Evolutionary conservation across 2,113 vertebrate species (phyloP).

Genomic region (Hydrolagus affinis): DNA sequence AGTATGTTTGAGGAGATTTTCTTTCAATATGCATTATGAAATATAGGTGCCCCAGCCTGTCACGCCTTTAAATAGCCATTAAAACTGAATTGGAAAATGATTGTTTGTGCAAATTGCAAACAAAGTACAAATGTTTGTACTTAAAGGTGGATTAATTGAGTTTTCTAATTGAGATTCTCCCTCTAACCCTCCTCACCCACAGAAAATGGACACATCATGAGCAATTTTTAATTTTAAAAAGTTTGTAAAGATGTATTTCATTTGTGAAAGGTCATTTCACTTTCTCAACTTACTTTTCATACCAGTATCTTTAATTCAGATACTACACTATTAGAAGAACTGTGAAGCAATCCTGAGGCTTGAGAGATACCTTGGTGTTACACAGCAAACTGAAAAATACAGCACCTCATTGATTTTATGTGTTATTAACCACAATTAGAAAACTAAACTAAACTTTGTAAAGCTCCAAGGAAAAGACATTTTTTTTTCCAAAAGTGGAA

Average conservation of each 20-base stretch:
- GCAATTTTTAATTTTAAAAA: background rate
- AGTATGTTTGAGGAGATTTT: background rate
- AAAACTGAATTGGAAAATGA: too few species aligned
- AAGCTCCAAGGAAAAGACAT: too few species aligned
- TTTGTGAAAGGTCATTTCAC: too few species aligned
- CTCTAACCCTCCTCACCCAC: background rate
- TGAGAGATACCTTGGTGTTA: background rate
- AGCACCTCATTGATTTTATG: background rate
- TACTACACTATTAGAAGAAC: background rate
- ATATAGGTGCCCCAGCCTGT: background rate
- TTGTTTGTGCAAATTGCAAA: background rate
- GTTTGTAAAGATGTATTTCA: background rate
- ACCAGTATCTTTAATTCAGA: background rate
- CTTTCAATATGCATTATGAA: background rate
- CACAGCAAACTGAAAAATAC: background rate
- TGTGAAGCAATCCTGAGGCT: background rate
- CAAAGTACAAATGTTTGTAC: background rate
- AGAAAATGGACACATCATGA: background rate
- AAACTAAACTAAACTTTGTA: background rate
- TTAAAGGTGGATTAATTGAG: background rate
- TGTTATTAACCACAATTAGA: background rate
- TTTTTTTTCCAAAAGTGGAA: background rate
- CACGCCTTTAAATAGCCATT: too few species aligned
- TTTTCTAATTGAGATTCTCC: background rate
- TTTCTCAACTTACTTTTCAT: background rate